These are phyloP conservation scores for Xyrauchen texanus DNA, from an alignment of 2,113 vertebrate genomes.

Conservation along the genomic window DNA sequence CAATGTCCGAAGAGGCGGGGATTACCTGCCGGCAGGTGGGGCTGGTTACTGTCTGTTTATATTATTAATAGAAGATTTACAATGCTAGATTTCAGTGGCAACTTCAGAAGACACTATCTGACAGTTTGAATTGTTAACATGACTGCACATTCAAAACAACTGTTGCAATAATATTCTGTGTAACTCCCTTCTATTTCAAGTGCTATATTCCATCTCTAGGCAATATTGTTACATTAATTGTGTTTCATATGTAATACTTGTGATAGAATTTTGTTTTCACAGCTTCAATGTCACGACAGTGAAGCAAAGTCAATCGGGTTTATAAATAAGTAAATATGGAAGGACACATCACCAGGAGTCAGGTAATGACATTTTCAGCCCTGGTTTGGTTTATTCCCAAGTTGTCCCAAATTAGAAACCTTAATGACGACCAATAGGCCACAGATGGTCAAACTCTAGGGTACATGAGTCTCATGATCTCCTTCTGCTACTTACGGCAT, in stretches of 20 bases:
- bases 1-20: too few relatives aligned
- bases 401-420: constrained; percentile 79
- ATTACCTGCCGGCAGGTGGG: too few relatives aligned
- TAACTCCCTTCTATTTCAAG: constrained; percentile 33
- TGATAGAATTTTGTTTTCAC: constrained; percentile 20
- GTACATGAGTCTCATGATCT: constrained; percentile 69
- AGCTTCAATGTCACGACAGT: constrained; percentile 73
- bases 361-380: constrained; percentile 77
- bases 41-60: too few relatives aligned
- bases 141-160: constrained; percentile 24
- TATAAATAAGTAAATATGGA: constrained; percentile 81
- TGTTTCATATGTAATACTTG: constrained; percentile 29
- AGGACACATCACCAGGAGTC: constrained; percentile 68
- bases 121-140: constrained; percentile 3
- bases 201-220: constrained; percentile 6
- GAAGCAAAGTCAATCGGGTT: constrained; percentile 77
- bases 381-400: constrained; percentile 79
- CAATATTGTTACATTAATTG: constrained; percentile 22
- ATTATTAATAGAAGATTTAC: too few relatives aligned
- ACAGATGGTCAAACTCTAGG: constrained; percentile 80
- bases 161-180: constrained; percentile 9
- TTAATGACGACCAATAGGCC: constrained; percentile 77
- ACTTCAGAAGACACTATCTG: not conserved
- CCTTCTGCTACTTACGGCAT: constrained; percentile 66
- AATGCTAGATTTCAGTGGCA: not conserved